A percentile compares a stretch with the other conserved stretches of the same genome.
These are phyloP conservation scores for Eptesicus fuscus DNA, from an alignment of 2,113 vertebrate species.

Conservation along the genomic window DNA sequence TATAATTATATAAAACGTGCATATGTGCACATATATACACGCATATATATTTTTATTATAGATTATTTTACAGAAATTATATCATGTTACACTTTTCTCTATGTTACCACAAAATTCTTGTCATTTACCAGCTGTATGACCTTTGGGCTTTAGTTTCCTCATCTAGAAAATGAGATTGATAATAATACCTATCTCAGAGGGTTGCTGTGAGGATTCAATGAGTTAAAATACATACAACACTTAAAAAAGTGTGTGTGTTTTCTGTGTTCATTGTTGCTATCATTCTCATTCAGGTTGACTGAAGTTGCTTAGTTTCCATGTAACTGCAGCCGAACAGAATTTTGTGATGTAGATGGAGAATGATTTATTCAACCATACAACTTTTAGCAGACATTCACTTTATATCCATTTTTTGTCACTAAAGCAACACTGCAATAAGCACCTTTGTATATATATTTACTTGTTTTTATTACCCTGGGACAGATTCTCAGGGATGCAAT, in stretches of 20 bases:
- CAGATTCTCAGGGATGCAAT: background rate
- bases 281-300: background rate
- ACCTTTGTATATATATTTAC: background rate
- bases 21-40: background rate
- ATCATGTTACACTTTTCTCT: background rate
- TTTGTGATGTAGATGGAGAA: background rate
- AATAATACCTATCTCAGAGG: background rate
- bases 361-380: background rate
- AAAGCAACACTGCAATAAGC: background rate
- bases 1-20: background rate
- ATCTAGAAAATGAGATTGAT: background rate
- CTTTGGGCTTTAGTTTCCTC: background rate
- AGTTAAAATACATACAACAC: background rate
- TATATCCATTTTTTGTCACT: background rate
- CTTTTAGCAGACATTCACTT: background rate
- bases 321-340: background rate
- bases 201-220: background rate
- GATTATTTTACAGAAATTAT: conserved; percentile 11
- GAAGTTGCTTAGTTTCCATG: background rate
- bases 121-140: background rate
- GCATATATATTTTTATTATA: background rate
- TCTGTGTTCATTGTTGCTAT: background rate
- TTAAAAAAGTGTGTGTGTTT: background rate
- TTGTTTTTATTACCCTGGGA: background rate
- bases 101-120: background rate